Percentiles rank a stretch among this genome's conserved stretches.
phyloP scores from a whole-genome alignment of 2,888 invertebrate genomes.

The Griposia aprilina region DNA sequence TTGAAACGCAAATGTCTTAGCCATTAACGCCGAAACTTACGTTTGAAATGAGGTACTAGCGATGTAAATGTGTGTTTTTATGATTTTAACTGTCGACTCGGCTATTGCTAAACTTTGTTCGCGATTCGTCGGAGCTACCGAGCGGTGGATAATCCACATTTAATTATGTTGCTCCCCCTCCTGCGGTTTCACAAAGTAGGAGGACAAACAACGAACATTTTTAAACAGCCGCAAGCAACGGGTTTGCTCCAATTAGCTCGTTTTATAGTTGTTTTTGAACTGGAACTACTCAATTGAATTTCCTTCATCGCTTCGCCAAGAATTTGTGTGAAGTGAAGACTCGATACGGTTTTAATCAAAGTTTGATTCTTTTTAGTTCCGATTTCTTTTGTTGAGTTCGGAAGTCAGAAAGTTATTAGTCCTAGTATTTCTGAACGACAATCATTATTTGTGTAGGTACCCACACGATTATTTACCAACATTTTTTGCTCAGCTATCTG shows the following conservation, averaged over 20 bases:
- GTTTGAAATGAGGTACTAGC: conserved; percentile 45
- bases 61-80: conserved; percentile 60
- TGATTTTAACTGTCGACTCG: conserved; percentile 37
- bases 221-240: conserved; percentile 67
- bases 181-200: conserved; percentile 68
- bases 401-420: neutral
- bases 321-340: conserved; percentile 28
- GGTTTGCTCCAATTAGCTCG: conserved; percentile 46
- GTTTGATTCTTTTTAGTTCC: conserved; percentile 3
- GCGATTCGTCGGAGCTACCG: conserved; percentile 34
- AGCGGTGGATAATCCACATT: conserved; percentile 73
- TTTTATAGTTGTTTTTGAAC: conserved; percentile 38
- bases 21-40: conserved; percentile 29
- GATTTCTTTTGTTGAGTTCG: neutral
- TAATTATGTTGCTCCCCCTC: conserved; percentile 71
- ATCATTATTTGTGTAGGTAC: too few relatives aligned
- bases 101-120: conserved; percentile 58
- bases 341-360: conserved; percentile 27
- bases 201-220: conserved; percentile 75
- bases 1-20: conserved; percentile 40
- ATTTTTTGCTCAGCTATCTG: too few relatives aligned
- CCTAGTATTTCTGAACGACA: neutral
- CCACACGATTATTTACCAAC: too few relatives aligned
- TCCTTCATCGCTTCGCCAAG: conserved; percentile 10
- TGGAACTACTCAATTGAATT: conserved; percentile 38